Percentiles rank a stretch among this genome's conserved stretches.
Evolutionary conservation across 2,113 vertebrate species (phyloP).

Genomic region (Ginglymostoma cirratum): DNA sequence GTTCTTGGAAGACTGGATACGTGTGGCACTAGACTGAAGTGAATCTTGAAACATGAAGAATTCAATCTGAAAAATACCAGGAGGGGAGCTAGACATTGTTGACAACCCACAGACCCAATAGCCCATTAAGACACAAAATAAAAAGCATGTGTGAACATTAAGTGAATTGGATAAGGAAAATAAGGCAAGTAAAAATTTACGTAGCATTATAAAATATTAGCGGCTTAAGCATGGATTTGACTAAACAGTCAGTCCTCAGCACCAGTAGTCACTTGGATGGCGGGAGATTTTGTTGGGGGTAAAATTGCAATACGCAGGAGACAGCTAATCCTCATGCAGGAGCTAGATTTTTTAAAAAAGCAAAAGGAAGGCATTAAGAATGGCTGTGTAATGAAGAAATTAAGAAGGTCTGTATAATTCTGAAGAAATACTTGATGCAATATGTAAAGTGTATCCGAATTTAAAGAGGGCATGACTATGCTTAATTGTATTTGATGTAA

Average conservation of each 20-base stretch:
- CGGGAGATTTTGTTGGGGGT: background rate
- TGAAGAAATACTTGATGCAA: background rate
- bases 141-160: background rate
- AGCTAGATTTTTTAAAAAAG: background rate
- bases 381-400: background rate
- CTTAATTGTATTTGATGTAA: background rate
- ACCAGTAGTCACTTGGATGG: background rate
- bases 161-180: background rate
- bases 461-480: background rate
- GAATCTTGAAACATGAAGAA: background rate
- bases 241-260: background rate
- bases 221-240: background rate
- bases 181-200: background rate
- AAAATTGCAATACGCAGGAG: background rate
- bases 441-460: background rate
- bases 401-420: background rate
- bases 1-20: background rate
- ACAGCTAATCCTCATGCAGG: background rate
- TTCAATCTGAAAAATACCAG: background rate
- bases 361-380: background rate
- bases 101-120: background rate
- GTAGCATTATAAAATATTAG: background rate
- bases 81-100: background rate
- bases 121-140: background rate
- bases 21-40: background rate